These are phyloP conservation scores for Amorpha juglandis DNA, from an alignment of 2,888 invertebrate genomes.

Conservation along the genomic window DNA sequence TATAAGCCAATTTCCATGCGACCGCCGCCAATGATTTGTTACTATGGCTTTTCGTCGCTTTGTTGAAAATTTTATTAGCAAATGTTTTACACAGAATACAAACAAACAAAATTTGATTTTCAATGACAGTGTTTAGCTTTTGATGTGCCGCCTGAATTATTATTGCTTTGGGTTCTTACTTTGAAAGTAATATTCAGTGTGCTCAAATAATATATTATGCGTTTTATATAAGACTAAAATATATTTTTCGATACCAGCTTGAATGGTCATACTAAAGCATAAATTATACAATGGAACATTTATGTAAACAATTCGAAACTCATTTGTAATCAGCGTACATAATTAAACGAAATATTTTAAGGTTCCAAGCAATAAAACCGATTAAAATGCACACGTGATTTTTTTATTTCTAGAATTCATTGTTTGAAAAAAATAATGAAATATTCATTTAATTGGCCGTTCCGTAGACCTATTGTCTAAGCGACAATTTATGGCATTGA, in stretches of 20 bases:
- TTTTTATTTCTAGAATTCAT: conserved; percentile 38
- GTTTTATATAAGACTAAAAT: neutral
- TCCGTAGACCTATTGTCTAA: conserved; percentile 62
- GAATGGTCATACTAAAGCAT: neutral
- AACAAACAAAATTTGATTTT: conserved; percentile 15
- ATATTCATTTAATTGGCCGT: conserved; percentile 70
- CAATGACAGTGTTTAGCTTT: neutral
- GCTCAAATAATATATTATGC: neutral
- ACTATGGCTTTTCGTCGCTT: conserved; percentile 39
- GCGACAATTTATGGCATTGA: conserved; percentile 59
- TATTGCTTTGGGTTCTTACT: neutral
- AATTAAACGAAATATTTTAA: conserved; percentile 47
- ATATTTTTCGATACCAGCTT: conserved; percentile 13
- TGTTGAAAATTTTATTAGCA: conserved; percentile 24
- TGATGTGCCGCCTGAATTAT: neutral
- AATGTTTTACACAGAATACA: conserved; percentile 5
- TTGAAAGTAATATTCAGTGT: neutral
- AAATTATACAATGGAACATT: conserved; percentile 29
- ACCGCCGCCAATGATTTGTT: conserved; percentile 53
- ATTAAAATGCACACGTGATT: conserved; percentile 52
- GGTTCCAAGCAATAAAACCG: conserved; percentile 42
- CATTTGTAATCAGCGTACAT: conserved; percentile 50
- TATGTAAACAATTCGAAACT: conserved; percentile 33
- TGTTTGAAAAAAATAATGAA: conserved; percentile 57
- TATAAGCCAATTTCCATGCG: conserved; percentile 53